Evolutionary conservation across 2,888 invertebrate genomes (phyloP), one percentile per base, ranked within the genome.

Genomic region (Epirrhoe tristata): DNA sequence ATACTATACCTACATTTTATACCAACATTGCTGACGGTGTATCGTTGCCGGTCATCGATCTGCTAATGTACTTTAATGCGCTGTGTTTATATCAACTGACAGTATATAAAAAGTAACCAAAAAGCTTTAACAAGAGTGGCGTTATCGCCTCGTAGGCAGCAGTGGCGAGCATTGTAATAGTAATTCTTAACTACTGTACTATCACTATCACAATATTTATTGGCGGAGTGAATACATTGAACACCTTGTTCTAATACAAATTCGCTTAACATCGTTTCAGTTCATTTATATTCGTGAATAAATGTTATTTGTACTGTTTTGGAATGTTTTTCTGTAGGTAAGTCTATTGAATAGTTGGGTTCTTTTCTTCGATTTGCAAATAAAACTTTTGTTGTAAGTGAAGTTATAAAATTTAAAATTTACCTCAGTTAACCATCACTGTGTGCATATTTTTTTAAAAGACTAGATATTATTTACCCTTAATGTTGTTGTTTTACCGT

Each of bases 261-360:
- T 67, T 60, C 56, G 48, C 60, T 48, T 67, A 57, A 63, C 67
- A 63, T 59, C 46, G 56, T 63, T 67, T 60, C 56, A 63, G 59
- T 63, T 63, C 59, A 67, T 67, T 67, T 64, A 60, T 64, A 68
- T 68, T 68, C 61, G 53, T 61, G 64, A 68, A 68, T 68, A 64
- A 64, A 64, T 68, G 56, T 53, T 60, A 12, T 64, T 67, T 59
- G 56, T 63, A 67, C 59, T 57, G 67, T 67, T 63, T 67, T 63
- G 32, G 51, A 36, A 59, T 59, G 51, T 63, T 63, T 56, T 63
- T 63, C 32, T 57, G 6, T 63, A 34, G 48, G 53, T 48, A 48
- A 48, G 48, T 14, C 16, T 16, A 48, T 48, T 16, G 48, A 48
- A 48, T 48, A 48, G 12, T 43, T 12, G 39, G 39, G 39, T 43